Evolutionary conservation across 2,113 vertebrate genomes (phyloP).

Genomic region (Uropsilus gracilis): DNA sequence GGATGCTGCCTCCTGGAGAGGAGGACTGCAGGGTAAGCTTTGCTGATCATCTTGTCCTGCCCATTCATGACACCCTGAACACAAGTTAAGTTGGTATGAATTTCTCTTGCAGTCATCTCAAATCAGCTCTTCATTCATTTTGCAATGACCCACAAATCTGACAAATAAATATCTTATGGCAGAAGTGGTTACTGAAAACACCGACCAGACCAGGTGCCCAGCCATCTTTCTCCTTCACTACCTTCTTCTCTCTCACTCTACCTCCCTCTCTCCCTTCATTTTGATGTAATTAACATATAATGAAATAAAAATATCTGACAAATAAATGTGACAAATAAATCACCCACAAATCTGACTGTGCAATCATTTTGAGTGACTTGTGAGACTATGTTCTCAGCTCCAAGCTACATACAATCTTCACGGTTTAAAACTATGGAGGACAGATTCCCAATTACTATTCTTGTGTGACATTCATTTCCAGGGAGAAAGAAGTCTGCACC

Average conservation of each 20-base stretch:
- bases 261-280: neutral
- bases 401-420: neutral
- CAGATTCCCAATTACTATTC: rapidly evolving
- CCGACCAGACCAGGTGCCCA: neutral
- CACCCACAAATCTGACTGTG: no score
- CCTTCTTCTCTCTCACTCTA: no score
- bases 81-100: no score
- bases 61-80: neutral
- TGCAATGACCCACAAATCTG: neutral
- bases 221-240: neutral
- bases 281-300: neutral
- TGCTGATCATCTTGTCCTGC: neutral
- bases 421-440: no score
- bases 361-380: neutral
- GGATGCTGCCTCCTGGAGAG: rapidly evolving
- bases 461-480: neutral
- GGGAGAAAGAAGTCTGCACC: neutral
- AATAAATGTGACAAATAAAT: no score
- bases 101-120: neutral
- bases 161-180: no score
- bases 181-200: neutral
- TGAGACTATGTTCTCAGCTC: neutral
- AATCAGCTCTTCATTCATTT: neutral
- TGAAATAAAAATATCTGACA: neutral
- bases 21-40: rapidly evolving